phyloP scores from a whole-genome alignment of 37 sponge, comb jelly and placozoan genomes.

The Cliona cf. orientalis region DNA sequence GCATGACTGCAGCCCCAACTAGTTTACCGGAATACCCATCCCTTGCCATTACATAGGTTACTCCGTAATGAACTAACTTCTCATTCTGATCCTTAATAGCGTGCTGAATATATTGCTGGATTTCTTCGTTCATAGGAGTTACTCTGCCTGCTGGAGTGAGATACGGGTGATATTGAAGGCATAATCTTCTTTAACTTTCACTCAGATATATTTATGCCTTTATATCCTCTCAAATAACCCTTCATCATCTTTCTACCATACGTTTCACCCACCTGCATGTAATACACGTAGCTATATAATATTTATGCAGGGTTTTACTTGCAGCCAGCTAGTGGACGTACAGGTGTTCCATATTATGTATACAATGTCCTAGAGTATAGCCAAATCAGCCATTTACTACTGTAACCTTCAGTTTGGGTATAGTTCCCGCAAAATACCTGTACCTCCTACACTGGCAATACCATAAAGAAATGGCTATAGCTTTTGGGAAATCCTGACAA shows the following conservation, averaged over 20 bases:
- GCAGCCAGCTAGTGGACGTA: too few species aligned
- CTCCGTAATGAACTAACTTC: conserved; percentile 27
- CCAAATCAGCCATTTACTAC: too few species aligned
- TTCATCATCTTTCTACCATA: conserved; percentile 51
- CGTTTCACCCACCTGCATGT: conserved; percentile 18
- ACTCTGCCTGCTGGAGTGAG: background rate
- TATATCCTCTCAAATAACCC: conserved; percentile 2
- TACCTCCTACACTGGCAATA: too few species aligned
- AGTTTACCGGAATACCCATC: conserved; percentile 35
- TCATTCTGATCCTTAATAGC: conserved; percentile 39
- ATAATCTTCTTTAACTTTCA: background rate
- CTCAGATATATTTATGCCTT: background rate
- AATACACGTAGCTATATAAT: too few species aligned
- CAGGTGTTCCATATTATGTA: too few species aligned
- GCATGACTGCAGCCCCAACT: conserved; percentile 20
- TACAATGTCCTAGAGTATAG: too few species aligned
- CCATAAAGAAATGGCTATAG: too few species aligned
- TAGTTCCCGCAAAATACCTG: background rate
- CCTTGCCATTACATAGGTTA: conserved; percentile 15
- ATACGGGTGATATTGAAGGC: background rate
- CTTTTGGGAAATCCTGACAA: too few species aligned
- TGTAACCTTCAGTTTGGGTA: too few species aligned
- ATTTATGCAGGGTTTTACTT: too few species aligned
- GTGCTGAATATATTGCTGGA: background rate
- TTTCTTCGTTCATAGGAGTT: background rate